These are phyloP conservation scores for Sterna hirundo DNA, from an alignment of 2,113 vertebrate genomes.

Conservation along the genomic window DNA sequence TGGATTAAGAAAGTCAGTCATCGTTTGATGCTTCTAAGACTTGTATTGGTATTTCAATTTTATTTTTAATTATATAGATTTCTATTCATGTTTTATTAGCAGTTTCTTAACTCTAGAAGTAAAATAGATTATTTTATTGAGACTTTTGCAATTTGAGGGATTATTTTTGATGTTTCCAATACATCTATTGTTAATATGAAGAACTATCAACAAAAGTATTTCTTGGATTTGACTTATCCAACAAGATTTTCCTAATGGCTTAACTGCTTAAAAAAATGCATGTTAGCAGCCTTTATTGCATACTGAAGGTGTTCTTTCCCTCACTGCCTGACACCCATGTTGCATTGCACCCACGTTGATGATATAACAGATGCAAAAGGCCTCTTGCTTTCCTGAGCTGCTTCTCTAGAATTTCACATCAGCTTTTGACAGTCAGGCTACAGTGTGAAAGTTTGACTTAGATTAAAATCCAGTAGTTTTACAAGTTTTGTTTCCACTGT, in stretches of 20 bases:
- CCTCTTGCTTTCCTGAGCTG: background rate
- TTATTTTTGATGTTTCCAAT: background rate
- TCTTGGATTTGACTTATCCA: conserved; percentile 13
- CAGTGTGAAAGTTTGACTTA: background rate
- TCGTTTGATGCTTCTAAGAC: background rate
- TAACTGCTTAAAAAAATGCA: conserved; percentile 13
- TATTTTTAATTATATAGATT: background rate
- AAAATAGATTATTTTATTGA: background rate
- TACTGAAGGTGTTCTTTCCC: background rate
- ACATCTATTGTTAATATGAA: background rate
- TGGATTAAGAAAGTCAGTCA: background rate
- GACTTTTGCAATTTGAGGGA: background rate
- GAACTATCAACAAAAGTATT: background rate
- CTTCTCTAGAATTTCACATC: background rate
- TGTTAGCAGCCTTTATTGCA: background rate
- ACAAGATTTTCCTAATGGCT: conserved; percentile 20
- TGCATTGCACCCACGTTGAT: background rate
- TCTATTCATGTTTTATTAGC: background rate
- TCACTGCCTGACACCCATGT: background rate
- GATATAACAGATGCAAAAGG: conserved; percentile 53
- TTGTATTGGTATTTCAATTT: background rate
- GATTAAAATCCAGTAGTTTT: background rate
- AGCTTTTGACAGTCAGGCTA: background rate
- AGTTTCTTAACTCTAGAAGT: background rate
- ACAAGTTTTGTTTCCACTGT: background rate